Evolutionary conservation across 2,113 vertebrate species (phyloP).

Genomic region (Rissa tridactyla): DNA sequence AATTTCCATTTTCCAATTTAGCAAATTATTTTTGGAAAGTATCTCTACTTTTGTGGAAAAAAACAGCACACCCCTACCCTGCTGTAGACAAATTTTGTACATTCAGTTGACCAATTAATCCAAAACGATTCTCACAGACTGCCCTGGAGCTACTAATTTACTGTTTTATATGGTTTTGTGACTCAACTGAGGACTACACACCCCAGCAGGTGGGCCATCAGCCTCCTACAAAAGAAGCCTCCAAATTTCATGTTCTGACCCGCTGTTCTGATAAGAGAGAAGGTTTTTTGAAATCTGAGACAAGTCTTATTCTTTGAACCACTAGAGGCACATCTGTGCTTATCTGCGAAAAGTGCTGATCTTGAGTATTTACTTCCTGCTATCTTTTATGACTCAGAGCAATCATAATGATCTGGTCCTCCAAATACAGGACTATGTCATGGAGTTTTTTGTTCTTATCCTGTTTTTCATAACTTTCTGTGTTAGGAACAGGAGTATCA

Average conservation of each 20-base stretch:
- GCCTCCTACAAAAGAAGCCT: neutral
- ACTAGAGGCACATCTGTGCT: neutral
- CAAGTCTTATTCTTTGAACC: neutral
- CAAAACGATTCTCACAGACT: neutral
- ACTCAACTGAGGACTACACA: neutral
- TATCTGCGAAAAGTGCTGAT: neutral
- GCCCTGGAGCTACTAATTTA: neutral
- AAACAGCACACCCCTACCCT: accelerated
- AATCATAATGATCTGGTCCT: neutral
- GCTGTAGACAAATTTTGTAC: neutral
- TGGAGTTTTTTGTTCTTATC: neutral
- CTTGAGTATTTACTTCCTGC: neutral
- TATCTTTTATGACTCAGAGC: neutral
- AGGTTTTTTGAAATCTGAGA: neutral
- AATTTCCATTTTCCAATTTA: neutral
- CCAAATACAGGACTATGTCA: neutral
- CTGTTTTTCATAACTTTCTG: neutral
- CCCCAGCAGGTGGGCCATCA: neutral
- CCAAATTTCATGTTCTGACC: neutral
- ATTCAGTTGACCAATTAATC: neutral
- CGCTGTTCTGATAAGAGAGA: neutral
- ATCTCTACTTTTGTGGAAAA: neutral
- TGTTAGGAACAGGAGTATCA: neutral
- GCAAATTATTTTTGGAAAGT: neutral
- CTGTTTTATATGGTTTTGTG: neutral